Conservation (phyloP, 2,888 invertebrate species). For the Ptychoptera contaminata region DNA sequence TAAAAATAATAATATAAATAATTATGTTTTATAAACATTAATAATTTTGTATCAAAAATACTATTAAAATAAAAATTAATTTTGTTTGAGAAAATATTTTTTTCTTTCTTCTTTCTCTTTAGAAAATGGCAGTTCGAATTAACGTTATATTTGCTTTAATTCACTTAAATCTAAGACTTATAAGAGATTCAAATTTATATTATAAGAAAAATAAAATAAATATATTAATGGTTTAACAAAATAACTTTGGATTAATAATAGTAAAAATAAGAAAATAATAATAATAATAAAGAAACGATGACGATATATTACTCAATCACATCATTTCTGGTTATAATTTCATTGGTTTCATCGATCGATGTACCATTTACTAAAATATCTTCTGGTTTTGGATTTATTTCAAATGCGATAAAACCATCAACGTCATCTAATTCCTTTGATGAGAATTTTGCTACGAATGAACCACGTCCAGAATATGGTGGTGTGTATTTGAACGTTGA, state of each 20-base stretch:
- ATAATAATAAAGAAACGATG: neutral
- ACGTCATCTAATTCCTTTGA: conserved; percentile 81
- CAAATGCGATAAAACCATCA: conserved; percentile 69
- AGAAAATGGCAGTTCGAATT: too few relatives aligned
- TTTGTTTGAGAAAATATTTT: too few relatives aligned
- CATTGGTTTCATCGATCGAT: conserved; percentile 15
- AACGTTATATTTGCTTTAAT: too few relatives aligned
- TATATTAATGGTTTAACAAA: conserved; percentile 7
- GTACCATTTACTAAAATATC: conserved; percentile 23
- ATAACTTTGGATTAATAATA: conserved; percentile 2
- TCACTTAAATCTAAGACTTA: too few relatives aligned
- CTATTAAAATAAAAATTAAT: too few relatives aligned
- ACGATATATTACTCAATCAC: conserved; percentile 18
- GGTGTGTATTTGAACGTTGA: conserved; percentile 65
- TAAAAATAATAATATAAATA: too few relatives aligned
- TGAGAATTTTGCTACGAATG: conserved; percentile 72
- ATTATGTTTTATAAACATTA: too few relatives aligned
- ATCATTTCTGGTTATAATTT: conserved; percentile 24
- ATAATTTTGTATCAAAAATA: too few relatives aligned
- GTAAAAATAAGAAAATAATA: conserved; percentile 1
- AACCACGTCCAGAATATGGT: conserved; percentile 60
- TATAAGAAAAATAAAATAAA: conserved; percentile 6
- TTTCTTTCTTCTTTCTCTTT: too few relatives aligned
- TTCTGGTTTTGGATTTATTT: conserved; percentile 37
- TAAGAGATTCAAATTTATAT: conserved; percentile 1